Percentiles rank a stretch among this genome's conserved stretches.
Conservation (phyloP, 1,140 invertebrate genomes). For the Drosophila nasuta region DNA sequence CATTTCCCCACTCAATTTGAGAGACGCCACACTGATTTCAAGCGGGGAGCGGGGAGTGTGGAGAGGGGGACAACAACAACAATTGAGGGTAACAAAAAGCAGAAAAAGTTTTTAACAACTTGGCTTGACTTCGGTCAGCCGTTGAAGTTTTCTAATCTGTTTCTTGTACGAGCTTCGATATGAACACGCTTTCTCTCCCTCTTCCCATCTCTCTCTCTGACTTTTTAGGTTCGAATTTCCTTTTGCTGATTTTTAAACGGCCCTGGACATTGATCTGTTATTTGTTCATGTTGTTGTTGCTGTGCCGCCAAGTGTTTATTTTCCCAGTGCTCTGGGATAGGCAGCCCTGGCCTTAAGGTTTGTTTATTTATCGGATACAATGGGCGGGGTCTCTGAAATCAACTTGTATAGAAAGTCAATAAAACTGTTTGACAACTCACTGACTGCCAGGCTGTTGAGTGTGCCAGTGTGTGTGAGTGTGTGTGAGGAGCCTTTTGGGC, state of each 20-base stretch:
- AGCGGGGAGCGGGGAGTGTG: neutral
- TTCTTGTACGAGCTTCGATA: constrained; percentile 24
- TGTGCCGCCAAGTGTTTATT: constrained; percentile 54
- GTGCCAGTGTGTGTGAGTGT: constrained; percentile 5
- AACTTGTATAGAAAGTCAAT: constrained; percentile 72
- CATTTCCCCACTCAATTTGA: constrained; percentile 53
- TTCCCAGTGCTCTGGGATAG: constrained; percentile 53
- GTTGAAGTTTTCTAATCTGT: constrained; percentile 67
- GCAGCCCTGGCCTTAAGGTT: constrained; percentile 20
- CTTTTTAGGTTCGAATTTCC: constrained; percentile 32
- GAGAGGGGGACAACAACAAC: constrained; percentile 10
- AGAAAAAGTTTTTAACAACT: constrained; percentile 58
- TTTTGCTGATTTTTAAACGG: constrained; percentile 47
- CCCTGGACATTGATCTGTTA: constrained; percentile 48
- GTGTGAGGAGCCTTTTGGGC: constrained; percentile 36
- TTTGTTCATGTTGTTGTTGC: constrained; percentile 14
- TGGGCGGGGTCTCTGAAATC: constrained; percentile 18
- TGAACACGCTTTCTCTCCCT: neutral
- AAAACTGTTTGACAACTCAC: constrained; percentile 71
- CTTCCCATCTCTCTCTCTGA: neutral
- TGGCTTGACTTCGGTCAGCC: constrained; percentile 38
- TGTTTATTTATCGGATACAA: constrained; percentile 45
- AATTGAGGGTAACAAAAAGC: neutral
- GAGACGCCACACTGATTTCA: constrained; percentile 40
- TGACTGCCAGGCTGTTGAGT: constrained; percentile 34